A percentile compares a stretch with the other conserved stretches of the same genome.
phyloP scores from a whole-genome alignment of 2,797 vertebrate genomes.

The Coranthus polyacanthus region DNA sequence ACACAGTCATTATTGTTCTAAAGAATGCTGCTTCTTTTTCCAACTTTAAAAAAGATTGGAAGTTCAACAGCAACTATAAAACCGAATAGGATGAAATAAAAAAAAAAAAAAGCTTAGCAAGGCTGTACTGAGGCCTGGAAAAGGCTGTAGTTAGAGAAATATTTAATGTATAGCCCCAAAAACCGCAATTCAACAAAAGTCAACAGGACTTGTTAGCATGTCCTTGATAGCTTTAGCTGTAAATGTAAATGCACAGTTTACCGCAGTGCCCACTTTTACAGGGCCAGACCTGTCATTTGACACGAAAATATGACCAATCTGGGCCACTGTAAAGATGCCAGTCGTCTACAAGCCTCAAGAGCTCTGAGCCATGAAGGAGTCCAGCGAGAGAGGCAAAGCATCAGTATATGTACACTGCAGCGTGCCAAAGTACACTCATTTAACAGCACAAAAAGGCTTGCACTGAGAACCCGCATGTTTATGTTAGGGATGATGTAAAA shows the following conservation, averaged over 20 bases:
- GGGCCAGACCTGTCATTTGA: slow-evolving; percentile 79
- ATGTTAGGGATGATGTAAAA: slow-evolving; percentile 85
- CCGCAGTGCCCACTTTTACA: slow-evolving; percentile 72
- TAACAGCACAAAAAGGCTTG: slow-evolving; percentile 81
- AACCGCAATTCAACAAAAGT: slow-evolving; percentile 82
- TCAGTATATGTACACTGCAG: slow-evolving; percentile 79
- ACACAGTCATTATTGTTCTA: slow-evolving; percentile 41
- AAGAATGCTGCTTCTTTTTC: slow-evolving; percentile 44
- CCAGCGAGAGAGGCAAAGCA: slow-evolving; percentile 80
- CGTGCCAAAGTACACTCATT: slow-evolving; percentile 85
- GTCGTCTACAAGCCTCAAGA: slow-evolving; percentile 82
- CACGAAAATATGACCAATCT: slow-evolving; percentile 81
- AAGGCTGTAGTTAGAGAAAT: slow-evolving; percentile 32
- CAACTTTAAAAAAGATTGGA: slow-evolving; percentile 26
- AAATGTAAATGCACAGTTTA: slow-evolving; percentile 80
- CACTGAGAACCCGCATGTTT: slow-evolving; percentile 80
- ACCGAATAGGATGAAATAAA: slow-evolving; percentile 32
- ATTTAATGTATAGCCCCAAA: slow-evolving; percentile 48
- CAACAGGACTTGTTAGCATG: slow-evolving; percentile 77
- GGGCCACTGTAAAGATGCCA: slow-evolving; percentile 84
- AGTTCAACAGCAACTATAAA: slow-evolving; percentile 32
- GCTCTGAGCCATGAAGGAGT: slow-evolving; percentile 83
- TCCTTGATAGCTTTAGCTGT: slow-evolving; percentile 80
- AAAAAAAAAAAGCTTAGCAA: slow-evolving; percentile 17
- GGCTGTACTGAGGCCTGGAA: slow-evolving; percentile 19